phyloP scores from a whole-genome alignment of 2,888 invertebrate genomes.

The Ceraclea dissimilis region DNA sequence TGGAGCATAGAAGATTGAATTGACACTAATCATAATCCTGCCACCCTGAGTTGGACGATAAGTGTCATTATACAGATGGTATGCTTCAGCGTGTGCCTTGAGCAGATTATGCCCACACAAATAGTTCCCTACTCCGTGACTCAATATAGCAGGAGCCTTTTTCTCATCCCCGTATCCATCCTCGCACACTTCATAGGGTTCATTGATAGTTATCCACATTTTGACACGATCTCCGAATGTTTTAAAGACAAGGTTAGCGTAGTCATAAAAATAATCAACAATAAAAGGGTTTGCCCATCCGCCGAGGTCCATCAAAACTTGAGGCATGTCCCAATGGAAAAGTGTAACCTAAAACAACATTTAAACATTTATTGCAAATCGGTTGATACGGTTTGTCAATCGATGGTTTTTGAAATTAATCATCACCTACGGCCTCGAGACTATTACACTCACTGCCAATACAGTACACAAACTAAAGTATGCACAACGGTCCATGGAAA shows the following conservation, averaged over 20 bases:
- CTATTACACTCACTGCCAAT: too few species aligned
- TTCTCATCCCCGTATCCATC: conserved; percentile 47
- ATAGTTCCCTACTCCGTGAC: conserved; percentile 55
- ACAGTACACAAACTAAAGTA: too few species aligned
- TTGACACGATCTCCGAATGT: conserved; percentile 52
- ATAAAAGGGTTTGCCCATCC: conserved; percentile 50
- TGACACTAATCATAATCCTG: conserved; percentile 46
- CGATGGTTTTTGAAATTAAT: too few species aligned
- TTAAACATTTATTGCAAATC: too few species aligned
- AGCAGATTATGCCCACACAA: conserved; percentile 56
- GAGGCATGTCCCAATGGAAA: conserved; percentile 63
- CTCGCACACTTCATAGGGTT: conserved; percentile 51
- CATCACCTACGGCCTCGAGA: too few species aligned
- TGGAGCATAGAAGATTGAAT: conserved; percentile 49
- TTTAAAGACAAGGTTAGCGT: conserved; percentile 47
- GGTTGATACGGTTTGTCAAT: background rate
- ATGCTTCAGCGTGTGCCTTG: conserved; percentile 60
- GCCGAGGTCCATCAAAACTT: conserved; percentile 48
- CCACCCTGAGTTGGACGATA: conserved; percentile 51
- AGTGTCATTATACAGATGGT: conserved; percentile 54
- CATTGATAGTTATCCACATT: conserved; percentile 65
- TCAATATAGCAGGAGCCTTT: conserved; percentile 48
- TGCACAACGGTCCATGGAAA: too few species aligned
- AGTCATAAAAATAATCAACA: conserved; percentile 49
- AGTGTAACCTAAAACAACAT: conserved; percentile 45